Evolutionary conservation across 2,113 vertebrate species (phyloP).

Genomic region (Apeltes quadracus): DNA sequence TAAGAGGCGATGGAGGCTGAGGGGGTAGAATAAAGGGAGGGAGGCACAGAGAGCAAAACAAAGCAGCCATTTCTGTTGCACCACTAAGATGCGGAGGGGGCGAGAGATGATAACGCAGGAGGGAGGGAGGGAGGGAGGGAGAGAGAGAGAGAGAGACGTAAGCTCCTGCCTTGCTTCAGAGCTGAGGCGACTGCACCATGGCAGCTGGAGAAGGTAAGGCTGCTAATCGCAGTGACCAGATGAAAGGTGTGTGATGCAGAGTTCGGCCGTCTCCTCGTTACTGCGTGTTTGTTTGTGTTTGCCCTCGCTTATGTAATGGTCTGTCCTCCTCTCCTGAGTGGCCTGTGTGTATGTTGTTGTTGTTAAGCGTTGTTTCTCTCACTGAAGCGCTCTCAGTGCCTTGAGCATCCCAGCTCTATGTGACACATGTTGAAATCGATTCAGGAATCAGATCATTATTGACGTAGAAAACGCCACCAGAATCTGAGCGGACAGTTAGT

Average conservation of each 20-base stretch:
- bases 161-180: slow-evolving; percentile 47
- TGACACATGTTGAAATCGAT: not conserved
- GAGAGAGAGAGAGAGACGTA: not conserved
- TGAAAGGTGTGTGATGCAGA: not conserved
- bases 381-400: not conserved
- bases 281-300: not conserved
- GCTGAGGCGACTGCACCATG: slow-evolving; percentile 73
- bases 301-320: slow-evolving; percentile 38
- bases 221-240: slow-evolving; percentile 11
- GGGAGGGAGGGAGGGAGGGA: slow-evolving; percentile 13
- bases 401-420: not conserved
- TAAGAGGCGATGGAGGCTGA: slow-evolving; percentile 50
- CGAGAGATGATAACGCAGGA: slow-evolving; percentile 8
- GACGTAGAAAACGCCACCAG: not conserved
- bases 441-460: not conserved
- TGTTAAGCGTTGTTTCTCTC: slow-evolving; percentile 3
- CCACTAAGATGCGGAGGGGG: slow-evolving; percentile 37
- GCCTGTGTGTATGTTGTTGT: not conserved
- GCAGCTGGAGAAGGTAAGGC: slow-evolving; percentile 90
- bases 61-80: slow-evolving; percentile 55
- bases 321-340: not conserved
- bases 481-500: not conserved
- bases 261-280: not conserved
- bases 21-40: slow-evolving; percentile 15
- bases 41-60: slow-evolving; percentile 37